These are phyloP conservation scores for Caenorhabditis tropicalis DNA, from an alignment of 1,140 invertebrate genomes.

Conservation along the genomic window DNA sequence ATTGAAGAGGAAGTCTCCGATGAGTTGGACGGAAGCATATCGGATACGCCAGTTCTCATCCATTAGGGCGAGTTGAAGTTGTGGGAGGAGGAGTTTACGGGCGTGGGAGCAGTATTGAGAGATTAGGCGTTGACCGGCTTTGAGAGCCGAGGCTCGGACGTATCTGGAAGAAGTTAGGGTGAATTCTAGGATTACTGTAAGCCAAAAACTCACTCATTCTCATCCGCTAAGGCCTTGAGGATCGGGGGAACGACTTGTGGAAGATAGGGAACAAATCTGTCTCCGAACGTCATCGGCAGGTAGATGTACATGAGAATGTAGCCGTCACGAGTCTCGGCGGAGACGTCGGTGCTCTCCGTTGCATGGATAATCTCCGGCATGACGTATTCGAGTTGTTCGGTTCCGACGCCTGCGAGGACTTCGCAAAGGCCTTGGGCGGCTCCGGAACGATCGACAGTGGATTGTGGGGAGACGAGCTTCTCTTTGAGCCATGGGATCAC, in stretches of 20 bases:
- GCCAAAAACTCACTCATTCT: slow-evolving; percentile 82
- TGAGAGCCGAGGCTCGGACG: slow-evolving; percentile 92
- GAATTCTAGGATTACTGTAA: background rate
- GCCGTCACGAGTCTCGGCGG: slow-evolving; percentile 84
- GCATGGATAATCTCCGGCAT: slow-evolving; percentile 98
- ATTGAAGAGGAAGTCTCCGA: slow-evolving; percentile 93
- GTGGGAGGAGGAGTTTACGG: slow-evolving; percentile 83
- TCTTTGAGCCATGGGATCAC: slow-evolving; percentile 94
- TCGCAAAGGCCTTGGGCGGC: slow-evolving; percentile 87
- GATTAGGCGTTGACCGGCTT: slow-evolving; percentile 94
- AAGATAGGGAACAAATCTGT: slow-evolving; percentile 93
- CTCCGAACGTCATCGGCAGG: slow-evolving; percentile 93
- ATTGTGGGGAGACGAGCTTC: slow-evolving; percentile 81
- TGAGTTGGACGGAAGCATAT: slow-evolving; percentile 91
- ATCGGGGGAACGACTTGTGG: slow-evolving; percentile 97
- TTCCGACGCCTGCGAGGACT: slow-evolving; percentile 92
- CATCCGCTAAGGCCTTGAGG: slow-evolving; percentile 94
- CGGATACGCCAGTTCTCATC: slow-evolving; percentile 98
- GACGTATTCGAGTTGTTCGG: slow-evolving; percentile 90
- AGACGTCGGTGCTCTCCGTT: slow-evolving; percentile 77
- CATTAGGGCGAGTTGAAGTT: slow-evolving; percentile 90
- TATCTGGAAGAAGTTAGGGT: slow-evolving; percentile 70
- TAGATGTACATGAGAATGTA: slow-evolving; percentile 99
- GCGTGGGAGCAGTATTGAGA: slow-evolving; percentile 94
- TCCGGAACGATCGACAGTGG: slow-evolving; percentile 92